Conservation (phyloP, 1,140 invertebrate species). For the Papilio helenus region DNA sequence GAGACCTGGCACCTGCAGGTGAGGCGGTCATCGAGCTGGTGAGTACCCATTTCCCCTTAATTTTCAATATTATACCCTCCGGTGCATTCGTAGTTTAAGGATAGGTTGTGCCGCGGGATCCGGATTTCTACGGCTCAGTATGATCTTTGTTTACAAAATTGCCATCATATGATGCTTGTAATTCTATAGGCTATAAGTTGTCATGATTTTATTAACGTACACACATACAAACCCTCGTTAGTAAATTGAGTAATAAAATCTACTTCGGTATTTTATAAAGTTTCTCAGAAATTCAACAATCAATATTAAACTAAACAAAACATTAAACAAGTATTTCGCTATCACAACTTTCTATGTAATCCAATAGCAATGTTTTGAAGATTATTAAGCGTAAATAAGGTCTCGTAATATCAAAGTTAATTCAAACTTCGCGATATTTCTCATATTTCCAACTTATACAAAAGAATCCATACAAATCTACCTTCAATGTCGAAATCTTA, state of each 20-base stretch:
- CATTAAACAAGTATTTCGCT: background rate
- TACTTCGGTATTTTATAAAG: background rate
- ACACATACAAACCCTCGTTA: background rate
- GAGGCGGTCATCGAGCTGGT: no score
- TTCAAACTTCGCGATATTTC: slow-evolving; percentile 21
- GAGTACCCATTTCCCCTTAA: no score
- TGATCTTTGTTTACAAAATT: no score
- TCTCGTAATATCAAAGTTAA: slow-evolving; percentile 10
- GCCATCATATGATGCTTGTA: no score
- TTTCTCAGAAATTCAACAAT: background rate
- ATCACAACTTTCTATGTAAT: background rate
- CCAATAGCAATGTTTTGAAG: slow-evolving; percentile 20
- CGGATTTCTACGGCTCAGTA: no score
- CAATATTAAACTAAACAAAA: no score
- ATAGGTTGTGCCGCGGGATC: no score
- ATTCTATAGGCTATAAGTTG: no score
- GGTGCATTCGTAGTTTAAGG: no score
- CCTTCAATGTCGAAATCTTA: slow-evolving; percentile 49
- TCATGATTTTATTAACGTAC: no score
- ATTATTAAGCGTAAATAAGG: slow-evolving; percentile 5
- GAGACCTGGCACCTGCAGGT: no score
- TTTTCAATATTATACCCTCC: no score
- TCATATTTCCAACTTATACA: slow-evolving; percentile 34
- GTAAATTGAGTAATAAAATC: background rate
- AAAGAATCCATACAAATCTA: slow-evolving; percentile 42